Evolutionary conservation across 2,113 vertebrate species (phyloP).

Genomic region (Zosterops japonicus): DNA sequence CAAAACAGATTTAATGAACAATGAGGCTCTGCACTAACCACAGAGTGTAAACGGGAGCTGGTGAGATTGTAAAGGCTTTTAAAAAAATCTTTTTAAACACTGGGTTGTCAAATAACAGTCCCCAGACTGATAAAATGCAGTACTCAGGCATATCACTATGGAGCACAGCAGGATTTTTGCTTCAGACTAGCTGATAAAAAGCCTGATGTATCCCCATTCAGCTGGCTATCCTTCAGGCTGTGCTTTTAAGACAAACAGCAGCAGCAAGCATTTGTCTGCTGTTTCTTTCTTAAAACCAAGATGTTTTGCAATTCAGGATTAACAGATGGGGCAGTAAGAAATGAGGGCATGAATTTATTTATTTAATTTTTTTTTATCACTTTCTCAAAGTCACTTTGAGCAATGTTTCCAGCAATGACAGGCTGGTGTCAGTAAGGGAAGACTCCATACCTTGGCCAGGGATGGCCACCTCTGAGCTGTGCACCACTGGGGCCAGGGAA

Average conservation of each 20-base stretch:
- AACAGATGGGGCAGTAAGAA: conserved; percentile 22
- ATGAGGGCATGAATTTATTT: not conserved
- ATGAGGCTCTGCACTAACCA: not conserved
- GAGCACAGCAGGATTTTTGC: conserved; percentile 25
- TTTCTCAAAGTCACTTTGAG: not conserved
- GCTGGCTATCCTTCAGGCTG: conserved; percentile 22
- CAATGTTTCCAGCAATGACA: not conserved
- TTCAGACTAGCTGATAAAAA: conserved; percentile 40
- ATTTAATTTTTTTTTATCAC: not conserved
- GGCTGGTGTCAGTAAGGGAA: not conserved
- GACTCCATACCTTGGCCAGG: not conserved
- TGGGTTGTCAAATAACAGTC: conserved; percentile 8
- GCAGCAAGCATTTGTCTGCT: conserved; percentile 15
- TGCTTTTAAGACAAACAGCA: conserved; percentile 51
- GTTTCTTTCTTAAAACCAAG: conserved; percentile 36
- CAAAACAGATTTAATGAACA: not conserved
- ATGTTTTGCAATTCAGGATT: not conserved
- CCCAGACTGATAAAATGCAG: conserved; percentile 31
- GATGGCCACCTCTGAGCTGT: not conserved
- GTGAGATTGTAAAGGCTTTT: not conserved
- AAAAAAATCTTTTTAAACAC: not conserved
- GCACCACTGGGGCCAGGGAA: not conserved
- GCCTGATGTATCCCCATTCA: not conserved
- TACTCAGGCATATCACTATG: not conserved
- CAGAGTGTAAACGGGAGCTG: not conserved